Conservation (phyloP, 1,140 invertebrate species). For the Ceratosolen fusciceps region DNA sequence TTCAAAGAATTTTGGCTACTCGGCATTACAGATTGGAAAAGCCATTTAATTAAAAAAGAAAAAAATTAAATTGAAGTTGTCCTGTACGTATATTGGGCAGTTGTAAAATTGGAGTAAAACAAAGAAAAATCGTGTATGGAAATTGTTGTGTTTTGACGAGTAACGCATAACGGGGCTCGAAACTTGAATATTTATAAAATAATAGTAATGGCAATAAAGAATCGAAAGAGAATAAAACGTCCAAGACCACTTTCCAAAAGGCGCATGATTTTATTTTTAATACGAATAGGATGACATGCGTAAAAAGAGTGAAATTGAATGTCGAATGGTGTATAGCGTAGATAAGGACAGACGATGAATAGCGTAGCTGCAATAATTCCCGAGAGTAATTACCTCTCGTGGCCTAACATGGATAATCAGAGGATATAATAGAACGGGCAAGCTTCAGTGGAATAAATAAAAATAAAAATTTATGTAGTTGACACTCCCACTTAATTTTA, state of each 20-base stretch:
- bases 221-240: not conserved
- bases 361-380: not conserved
- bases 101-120: no score
- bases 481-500: constrained; percentile 36
- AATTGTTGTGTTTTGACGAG: not conserved
- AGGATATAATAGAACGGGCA: not conserved
- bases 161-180: not conserved
- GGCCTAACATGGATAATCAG: not conserved
- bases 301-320: not conserved
- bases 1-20: no score
- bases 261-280: not conserved
- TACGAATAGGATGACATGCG: not conserved
- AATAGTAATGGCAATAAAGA: not conserved
- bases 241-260: not conserved
- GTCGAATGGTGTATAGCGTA: not conserved
- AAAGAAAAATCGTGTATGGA: no score
- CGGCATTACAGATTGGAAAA: no score
- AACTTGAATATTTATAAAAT: not conserved
- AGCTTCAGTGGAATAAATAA: not conserved
- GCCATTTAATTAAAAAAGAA: no score
- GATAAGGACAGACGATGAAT: not conserved
- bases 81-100: no score
- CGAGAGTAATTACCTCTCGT: not conserved
- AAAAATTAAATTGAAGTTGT: no score
- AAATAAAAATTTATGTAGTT: not conserved